phyloP scores from a whole-genome alignment of 2,113 vertebrate genomes.

The Thomomys bottae region DNA sequence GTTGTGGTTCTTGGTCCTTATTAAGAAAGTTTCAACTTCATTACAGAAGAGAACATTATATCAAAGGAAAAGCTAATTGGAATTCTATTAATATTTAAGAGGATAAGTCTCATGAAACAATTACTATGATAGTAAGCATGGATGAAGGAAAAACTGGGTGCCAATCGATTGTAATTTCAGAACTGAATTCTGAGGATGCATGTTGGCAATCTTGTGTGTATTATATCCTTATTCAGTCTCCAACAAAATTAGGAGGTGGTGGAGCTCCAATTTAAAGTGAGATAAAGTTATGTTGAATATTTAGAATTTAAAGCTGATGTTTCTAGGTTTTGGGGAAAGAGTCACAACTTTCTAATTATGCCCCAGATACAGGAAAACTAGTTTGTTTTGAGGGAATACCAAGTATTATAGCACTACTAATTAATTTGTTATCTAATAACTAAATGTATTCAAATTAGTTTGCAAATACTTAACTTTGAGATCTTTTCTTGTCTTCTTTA shows the following conservation, averaged over 20 bases:
- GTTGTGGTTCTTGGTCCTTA: too few species aligned
- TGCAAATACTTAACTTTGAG: slow-evolving; percentile 1
- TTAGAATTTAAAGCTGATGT: neutral
- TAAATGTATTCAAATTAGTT: neutral
- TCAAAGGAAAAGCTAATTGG: neutral
- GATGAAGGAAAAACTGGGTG: neutral
- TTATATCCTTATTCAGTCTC: neutral
- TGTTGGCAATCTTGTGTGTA: neutral
- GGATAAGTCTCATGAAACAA: neutral
- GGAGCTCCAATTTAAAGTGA: neutral
- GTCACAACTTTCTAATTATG: neutral
- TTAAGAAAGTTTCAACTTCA: too few species aligned
- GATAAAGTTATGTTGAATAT: neutral
- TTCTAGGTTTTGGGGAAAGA: neutral
- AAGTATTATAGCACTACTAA: neutral
- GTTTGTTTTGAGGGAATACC: neutral
- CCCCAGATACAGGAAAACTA: neutral
- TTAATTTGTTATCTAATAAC: too few species aligned
- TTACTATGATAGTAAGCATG: neutral
- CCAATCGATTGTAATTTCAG: neutral
- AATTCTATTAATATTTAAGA: neutral
- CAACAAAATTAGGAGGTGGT: neutral
- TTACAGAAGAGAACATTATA: neutral
- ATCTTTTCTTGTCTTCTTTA: slow-evolving; percentile 44
- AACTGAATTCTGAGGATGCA: neutral